These are phyloP conservation scores for Merluccius polli DNA, from an alignment of 2,797 vertebrate species.

Conservation along the genomic window DNA sequence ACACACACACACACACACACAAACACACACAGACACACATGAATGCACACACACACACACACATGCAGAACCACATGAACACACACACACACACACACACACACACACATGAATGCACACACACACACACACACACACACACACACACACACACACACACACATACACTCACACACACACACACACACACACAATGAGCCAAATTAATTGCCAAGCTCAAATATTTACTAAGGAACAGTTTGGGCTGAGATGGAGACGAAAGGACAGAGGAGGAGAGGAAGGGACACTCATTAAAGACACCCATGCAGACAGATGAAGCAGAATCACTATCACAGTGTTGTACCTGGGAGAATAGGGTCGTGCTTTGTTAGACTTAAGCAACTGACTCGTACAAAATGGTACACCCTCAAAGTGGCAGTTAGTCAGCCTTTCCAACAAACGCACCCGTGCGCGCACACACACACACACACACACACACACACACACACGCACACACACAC, in stretches of 20 bases:
- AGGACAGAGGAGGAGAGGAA: conserved; percentile 15
- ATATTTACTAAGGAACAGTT: conserved; percentile 53
- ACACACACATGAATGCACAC: conserved; percentile 7
- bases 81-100: conserved; percentile 6
- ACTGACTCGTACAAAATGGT: background rate
- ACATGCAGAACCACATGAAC: conserved; percentile 43
- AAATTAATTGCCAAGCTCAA: conserved; percentile 51
- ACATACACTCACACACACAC: conserved; percentile 9
- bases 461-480: too few species aligned
- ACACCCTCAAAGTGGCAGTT: background rate
- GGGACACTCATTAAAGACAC: conserved; percentile 12
- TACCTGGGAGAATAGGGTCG: conserved; percentile 13
- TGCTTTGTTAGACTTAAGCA: conserved; percentile 17
- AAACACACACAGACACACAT: conserved; percentile 32
- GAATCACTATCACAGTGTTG: background rate
- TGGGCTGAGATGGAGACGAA: background rate
- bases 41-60: conserved; percentile 8
- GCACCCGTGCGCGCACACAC: too few species aligned
- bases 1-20: conserved; percentile 10
- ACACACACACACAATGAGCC: conserved; percentile 36
- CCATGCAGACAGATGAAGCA: background rate
- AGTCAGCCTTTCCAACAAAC: background rate
- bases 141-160: background rate
- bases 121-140: conserved; percentile 34
- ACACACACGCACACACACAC: too few species aligned